A percentile compares a stretch with the other conserved stretches of the same genome.
phyloP scores from a whole-genome alignment of 2,888 invertebrate species.

The Yponomeuta plumbellus region DNA sequence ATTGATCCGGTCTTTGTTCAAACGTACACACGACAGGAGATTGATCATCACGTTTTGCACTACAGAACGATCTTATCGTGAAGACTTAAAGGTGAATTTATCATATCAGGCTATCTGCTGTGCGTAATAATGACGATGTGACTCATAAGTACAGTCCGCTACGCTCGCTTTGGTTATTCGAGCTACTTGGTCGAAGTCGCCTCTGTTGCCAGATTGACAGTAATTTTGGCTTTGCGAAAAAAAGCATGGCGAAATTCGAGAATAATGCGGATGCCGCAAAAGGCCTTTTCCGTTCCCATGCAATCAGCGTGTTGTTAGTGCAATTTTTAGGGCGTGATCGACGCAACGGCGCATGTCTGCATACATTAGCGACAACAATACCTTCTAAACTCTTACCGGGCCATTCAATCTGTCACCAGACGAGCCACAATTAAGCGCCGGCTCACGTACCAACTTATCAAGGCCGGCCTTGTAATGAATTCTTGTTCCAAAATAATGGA shows the following conservation, averaged over 20 bases:
- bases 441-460: constrained; percentile 11
- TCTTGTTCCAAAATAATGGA: constrained; percentile 38
- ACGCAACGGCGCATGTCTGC: constrained; percentile 66
- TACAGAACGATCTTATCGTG: too few species aligned
- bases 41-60: not conserved
- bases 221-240: not conserved
- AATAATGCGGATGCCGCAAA: not conserved
- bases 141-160: too few species aligned
- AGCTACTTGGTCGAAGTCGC: too few species aligned
- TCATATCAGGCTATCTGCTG: too few species aligned
- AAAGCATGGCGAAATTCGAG: not conserved
- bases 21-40: not conserved
- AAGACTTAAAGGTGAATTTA: too few species aligned
- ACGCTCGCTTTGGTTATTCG: too few species aligned
- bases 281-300: constrained; percentile 57
- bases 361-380: constrained; percentile 49
- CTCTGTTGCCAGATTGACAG: not conserved
- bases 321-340: constrained; percentile 70
- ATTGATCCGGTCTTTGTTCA: not conserved
- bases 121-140: too few species aligned
- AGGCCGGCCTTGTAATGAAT: constrained; percentile 50
- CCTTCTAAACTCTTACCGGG: not conserved
- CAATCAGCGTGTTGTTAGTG: constrained; percentile 49
- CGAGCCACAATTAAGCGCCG: constrained; percentile 7
- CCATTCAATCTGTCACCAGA: not conserved